Evolutionary conservation across 2,113 vertebrate genomes (phyloP), one percentile per base, ranked within the genome.

Genomic region (Sinocyclocheilus rhinocerous): DNA sequence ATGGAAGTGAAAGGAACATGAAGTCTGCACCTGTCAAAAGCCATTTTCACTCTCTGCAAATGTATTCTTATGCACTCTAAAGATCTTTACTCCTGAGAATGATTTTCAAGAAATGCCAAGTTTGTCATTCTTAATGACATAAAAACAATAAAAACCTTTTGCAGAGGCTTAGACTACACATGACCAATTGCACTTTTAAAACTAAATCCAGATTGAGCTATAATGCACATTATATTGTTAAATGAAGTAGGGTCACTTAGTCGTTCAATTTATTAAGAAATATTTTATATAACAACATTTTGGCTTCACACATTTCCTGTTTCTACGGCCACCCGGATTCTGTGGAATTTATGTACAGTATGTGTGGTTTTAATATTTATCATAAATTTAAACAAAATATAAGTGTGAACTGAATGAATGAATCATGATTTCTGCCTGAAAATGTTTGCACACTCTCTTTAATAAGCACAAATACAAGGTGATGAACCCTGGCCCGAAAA

Each of bases 371-470:
- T 63, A 63, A 63, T 63, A 63, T 18, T 42, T n/a, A 45, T 48
- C n/a, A 13, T 50, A 76, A 8, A 75, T 75, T 48, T 75, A 75
- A 11, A 75, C 12, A 15, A 67, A 67, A 67, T 67, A 29, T 67
- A 48, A 75, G 72, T 24, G 70, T 1, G 5, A 72, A 72, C 29
- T 42, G 36, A 73, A 72, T 72, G 5, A 42, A 72, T 72, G 33
- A 48, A 24, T 76, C n/a, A 76, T 50, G 72, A 76, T 24, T 15
- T 50, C 42, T 76, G 72, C n/a, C 45, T 76, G 12, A 76, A 48
- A 76, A 76, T 76, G n/a, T 76, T 50, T 12, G 5, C 36, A 39
- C 22, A 29, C 36, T 45, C 57, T 26, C 22, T 65, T 45, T 61
- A 24, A 79, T 48, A 45, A 67, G 39, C 39, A 48, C 8, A 76